phyloP scores from a whole-genome alignment of 2,113 vertebrate genomes.

The Acrocephalus kingi region DNA sequence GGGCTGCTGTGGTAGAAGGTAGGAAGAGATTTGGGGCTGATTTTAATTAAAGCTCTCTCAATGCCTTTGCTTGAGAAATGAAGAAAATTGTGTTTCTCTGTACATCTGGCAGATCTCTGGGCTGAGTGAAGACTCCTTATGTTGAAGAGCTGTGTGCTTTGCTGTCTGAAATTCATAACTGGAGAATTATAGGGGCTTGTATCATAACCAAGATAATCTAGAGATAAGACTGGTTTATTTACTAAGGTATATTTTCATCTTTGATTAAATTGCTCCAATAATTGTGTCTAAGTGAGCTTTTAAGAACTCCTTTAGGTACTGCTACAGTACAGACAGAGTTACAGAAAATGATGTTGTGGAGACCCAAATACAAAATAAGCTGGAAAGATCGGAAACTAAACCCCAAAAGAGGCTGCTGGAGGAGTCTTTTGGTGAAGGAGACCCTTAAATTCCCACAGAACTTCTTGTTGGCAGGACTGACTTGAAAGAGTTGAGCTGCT shows the following conservation, averaged over 20 bases:
- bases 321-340: background rate
- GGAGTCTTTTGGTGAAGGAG: background rate
- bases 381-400: background rate
- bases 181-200: background rate
- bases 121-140: background rate
- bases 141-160: background rate
- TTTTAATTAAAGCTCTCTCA: background rate
- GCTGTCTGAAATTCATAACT: background rate
- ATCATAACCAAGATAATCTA: background rate
- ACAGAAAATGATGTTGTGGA: background rate
- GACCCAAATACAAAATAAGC: background rate
- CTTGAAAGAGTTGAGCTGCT: background rate
- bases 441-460: background rate
- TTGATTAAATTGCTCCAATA: background rate
- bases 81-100: background rate
- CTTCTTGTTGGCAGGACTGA: background rate
- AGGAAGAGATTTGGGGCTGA: constrained; percentile 38
- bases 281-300: background rate
- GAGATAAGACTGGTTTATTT: background rate
- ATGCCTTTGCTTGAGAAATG: background rate
- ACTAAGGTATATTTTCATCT: background rate
- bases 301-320: background rate
- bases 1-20: constrained; percentile 55
- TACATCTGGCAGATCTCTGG: background rate
- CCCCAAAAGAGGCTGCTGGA: background rate